A percentile compares a stretch with the other conserved stretches of the same genome.
These are phyloP conservation scores for Ia io DNA, from an alignment of 2,113 vertebrate genomes.

Conservation along the genomic window DNA sequence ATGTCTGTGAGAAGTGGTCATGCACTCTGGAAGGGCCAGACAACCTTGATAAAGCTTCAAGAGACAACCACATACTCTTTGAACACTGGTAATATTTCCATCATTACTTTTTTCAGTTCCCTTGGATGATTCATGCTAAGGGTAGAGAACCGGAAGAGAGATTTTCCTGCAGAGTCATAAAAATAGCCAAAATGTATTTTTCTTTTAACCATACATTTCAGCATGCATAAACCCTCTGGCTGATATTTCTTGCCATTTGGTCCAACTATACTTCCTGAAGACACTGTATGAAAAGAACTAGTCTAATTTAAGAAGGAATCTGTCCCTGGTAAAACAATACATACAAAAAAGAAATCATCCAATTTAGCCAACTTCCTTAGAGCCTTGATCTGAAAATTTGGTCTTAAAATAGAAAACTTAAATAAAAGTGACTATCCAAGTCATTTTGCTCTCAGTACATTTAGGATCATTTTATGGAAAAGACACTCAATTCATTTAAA, in stretches of 20 bases:
- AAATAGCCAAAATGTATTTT: conserved; percentile 68
- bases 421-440: conserved; percentile 34
- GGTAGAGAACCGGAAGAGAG: conserved; percentile 44
- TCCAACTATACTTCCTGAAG: conserved; percentile 69
- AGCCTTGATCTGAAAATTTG: conserved; percentile 57
- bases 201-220: conserved; percentile 53
- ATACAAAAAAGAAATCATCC: conserved; percentile 45
- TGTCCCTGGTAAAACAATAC: conserved; percentile 67
- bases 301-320: conserved; percentile 74
- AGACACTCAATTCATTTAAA: not conserved
- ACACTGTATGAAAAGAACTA: conserved; percentile 61
- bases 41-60: not conserved
- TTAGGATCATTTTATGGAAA: not conserved
- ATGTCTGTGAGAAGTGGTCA: not conserved
- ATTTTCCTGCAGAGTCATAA: conserved; percentile 53
- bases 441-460: not conserved
- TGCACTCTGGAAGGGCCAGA: not conserved
- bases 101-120: conserved; percentile 25
- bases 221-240: conserved; percentile 50
- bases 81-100: conserved; percentile 14
- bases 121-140: conserved; percentile 63
- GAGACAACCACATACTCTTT: not conserved
- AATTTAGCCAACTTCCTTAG: conserved; percentile 50
- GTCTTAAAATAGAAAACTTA: conserved; percentile 53
- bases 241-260: conserved; percentile 64